Evolutionary conservation across 2,888 invertebrate species (phyloP), one percentile per base, ranked within the genome.

Genomic region (Leptopilina drosophilae): DNA sequence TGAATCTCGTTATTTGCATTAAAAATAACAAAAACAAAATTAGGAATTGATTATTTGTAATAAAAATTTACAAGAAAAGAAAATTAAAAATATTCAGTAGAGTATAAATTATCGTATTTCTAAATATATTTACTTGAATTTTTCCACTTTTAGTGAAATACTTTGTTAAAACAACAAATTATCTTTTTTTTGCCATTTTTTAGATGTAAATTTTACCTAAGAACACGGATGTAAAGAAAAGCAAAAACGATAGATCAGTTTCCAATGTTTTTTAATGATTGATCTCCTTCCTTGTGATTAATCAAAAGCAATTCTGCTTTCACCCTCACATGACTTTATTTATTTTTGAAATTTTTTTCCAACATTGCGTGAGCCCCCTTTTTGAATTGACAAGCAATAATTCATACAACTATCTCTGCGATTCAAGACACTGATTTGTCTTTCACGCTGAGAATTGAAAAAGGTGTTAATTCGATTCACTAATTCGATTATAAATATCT

Each of bases 351-450:
- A 42, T 42, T 62, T 62, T 62, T 62, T 62, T 33, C 33, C 33
- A 59, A 2, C 59, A n/a, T 46, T 46, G 46, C 49, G 20, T 20
- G 20, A 62, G 62, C 8, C 20, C 20, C 62, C 62, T 62, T 62
- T 59, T 62, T 49, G 62, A 62, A 62, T 62, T 62, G 62, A 62
- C 62, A 62, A 62, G 15, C 20, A 62, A 62, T 62, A 62, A 62
- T 62, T 62, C 62, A 62, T 20, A 3, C n/a, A n/a, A 15, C 5
- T 59, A 59, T 42, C 6, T 62, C 62, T 62, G 20, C 20, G 62
- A 62, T 62, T 62, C 8, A 8, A 62, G 20, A 62, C 20, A 62
- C 15, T 62, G 15, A 62, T 15, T 62, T 62, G 15, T 62, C 62
- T 15, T 20, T 62, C 20, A 62, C 15, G 15, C 15, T 62, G 62